Percentiles rank a stretch among this genome's conserved stretches.
These are phyloP conservation scores for Apaloderma vittatum DNA, from an alignment of 2,113 vertebrate species.

Conservation along the genomic window DNA sequence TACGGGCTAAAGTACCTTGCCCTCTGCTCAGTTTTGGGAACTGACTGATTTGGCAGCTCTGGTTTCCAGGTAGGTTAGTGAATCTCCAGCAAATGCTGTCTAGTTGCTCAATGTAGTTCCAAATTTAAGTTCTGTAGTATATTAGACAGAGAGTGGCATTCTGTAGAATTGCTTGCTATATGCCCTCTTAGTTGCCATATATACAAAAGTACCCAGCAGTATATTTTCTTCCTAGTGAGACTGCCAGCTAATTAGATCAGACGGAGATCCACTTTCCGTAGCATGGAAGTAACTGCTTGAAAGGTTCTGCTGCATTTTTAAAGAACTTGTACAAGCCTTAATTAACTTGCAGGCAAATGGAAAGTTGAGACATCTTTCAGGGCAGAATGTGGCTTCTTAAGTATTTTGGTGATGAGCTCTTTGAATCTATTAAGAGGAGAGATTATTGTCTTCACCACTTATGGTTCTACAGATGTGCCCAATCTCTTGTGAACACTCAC, in stretches of 20 bases:
- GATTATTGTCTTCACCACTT: background rate
- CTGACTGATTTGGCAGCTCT: background rate
- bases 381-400: background rate
- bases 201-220: background rate
- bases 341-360: background rate
- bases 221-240: background rate
- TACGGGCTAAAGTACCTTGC: background rate
- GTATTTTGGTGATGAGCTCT: background rate
- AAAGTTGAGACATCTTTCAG: background rate
- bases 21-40: background rate
- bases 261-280: background rate
- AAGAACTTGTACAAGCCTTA: conserved; percentile 7
- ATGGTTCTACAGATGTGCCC: background rate
- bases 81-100: background rate
- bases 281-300: conserved; percentile 1
- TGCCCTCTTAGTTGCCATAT: background rate
- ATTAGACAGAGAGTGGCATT: background rate
- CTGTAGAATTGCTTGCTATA: background rate
- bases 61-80: background rate
- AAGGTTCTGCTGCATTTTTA: background rate
- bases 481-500: background rate
- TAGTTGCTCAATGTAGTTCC: background rate
- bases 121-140: background rate
- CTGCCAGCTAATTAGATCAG: background rate
- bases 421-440: background rate